Conservation (phyloP, 2,888 invertebrate species). For the Rhagophthalmus giganteus region DNA sequence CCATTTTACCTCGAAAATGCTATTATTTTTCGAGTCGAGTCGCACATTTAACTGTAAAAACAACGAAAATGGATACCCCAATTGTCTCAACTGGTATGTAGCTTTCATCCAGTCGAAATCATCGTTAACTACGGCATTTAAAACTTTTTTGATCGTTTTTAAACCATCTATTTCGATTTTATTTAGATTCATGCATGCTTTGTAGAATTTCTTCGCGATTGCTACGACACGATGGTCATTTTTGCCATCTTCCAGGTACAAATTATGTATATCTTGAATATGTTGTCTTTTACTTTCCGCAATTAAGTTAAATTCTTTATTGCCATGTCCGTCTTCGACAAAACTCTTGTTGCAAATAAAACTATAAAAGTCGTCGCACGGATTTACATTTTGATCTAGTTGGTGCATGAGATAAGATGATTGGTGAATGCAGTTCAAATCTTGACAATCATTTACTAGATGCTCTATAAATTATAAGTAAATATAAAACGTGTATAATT, state of each 20-base stretch:
- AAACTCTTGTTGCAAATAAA: conserved; percentile 19
- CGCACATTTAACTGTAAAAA: neutral
- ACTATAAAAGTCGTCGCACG: conserved; percentile 38
- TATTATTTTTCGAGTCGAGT: neutral
- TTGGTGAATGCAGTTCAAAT: neutral
- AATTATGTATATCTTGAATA: neutral
- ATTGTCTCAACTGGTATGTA: neutral
- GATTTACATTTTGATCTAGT: conserved; percentile 28
- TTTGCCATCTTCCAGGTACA: neutral
- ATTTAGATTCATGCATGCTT: neutral
- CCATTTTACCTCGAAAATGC: too few relatives aligned
- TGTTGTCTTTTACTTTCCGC: neutral
- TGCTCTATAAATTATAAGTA: neutral
- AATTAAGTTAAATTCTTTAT: neutral
- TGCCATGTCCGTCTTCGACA: neutral
- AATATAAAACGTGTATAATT: neutral
- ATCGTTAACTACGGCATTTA: neutral
- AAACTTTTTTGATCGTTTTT: neutral
- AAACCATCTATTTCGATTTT: neutral
- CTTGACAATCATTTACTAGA: neutral
- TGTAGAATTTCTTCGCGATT: neutral
- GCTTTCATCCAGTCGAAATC: neutral
- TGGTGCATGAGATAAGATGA: neutral
- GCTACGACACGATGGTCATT: neutral
- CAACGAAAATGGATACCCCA: neutral